A percentile compares a stretch with the other conserved stretches of the same genome.
phyloP scores from a whole-genome alignment of 2,888 invertebrate genomes.

The Habroteleia sp. region DNA sequence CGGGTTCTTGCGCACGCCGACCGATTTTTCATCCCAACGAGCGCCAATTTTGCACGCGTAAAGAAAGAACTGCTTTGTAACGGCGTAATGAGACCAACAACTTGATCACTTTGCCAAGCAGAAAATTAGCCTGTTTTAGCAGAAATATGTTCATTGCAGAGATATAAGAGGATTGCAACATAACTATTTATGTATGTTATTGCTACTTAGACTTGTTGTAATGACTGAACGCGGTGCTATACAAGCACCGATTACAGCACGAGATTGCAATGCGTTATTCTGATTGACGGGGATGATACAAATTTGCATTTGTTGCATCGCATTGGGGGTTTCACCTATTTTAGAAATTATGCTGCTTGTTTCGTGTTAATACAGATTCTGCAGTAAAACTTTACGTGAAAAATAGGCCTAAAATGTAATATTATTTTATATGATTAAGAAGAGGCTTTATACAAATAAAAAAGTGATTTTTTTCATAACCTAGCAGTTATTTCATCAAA shows the following conservation, averaged over 20 bases:
- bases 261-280: conserved; percentile 53
- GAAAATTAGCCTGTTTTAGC: conserved; percentile 58
- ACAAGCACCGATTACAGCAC: conserved; percentile 29
- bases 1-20: conserved; percentile 68
- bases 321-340: conserved; percentile 35
- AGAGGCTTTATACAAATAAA: too few species aligned
- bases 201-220: conserved; percentile 55
- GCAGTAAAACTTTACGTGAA: conserved; percentile 1
- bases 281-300: conserved; percentile 54
- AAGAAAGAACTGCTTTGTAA: conserved; percentile 36
- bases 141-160: conserved; percentile 32
- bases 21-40: conserved; percentile 50
- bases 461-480: too few species aligned
- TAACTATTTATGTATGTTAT: conserved; percentile 51
- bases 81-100: conserved; percentile 60
- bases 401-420: too few species aligned
- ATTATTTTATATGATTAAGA: too few species aligned
- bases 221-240: conserved; percentile 20
- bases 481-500: too few species aligned
- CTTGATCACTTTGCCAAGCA: conserved; percentile 56
- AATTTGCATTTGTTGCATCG: conserved; percentile 50
- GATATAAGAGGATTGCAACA: conserved; percentile 38
- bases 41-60: conserved; percentile 42
- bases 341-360: conserved; percentile 47
- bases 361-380: conserved; percentile 15